These are phyloP conservation scores for Poeciliopsis retropinna DNA, from an alignment of 2,113 vertebrate genomes.

Conservation along the genomic window DNA sequence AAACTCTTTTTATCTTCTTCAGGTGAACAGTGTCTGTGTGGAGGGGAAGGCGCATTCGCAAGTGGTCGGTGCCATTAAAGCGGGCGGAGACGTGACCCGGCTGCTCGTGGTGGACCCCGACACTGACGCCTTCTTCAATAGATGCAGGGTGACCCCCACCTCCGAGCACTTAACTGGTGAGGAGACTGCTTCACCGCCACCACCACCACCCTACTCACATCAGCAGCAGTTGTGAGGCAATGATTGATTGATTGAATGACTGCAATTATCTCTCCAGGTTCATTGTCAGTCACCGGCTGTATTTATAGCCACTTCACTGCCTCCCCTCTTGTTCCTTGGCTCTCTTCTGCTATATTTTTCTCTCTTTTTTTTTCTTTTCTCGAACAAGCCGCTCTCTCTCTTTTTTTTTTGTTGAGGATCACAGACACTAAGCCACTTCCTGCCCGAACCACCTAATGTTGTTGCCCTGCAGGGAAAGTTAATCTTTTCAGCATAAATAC, in stretches of 20 bases:
- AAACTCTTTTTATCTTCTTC: slow-evolving; percentile 14
- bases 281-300: not conserved
- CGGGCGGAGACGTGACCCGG: slow-evolving; percentile 79
- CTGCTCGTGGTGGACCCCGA: slow-evolving; percentile 92
- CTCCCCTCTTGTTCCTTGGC: not conserved
- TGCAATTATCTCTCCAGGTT: slow-evolving; percentile 12
- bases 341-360: not conserved
- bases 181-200: slow-evolving; percentile 12
- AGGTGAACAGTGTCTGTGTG: slow-evolving; percentile 89
- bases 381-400: slow-evolving; percentile 5
- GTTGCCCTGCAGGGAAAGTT: slow-evolving; percentile 44
- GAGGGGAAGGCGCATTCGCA: slow-evolving; percentile 90
- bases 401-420: slow-evolving; percentile 46
- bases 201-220: not conserved
- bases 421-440: slow-evolving; percentile 51
- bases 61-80: slow-evolving; percentile 89
- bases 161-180: slow-evolving; percentile 85
- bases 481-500: slow-evolving; percentile 51
- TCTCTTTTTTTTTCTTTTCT: not conserved
- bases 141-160: slow-evolving; percentile 85
- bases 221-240: not conserved
- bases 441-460: slow-evolving; percentile 24
- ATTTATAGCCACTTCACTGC: slow-evolving; percentile 5
- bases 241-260: not conserved
- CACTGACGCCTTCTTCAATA: slow-evolving; percentile 91